Evolutionary conservation across 2,888 invertebrate species (phyloP), one percentile per base, ranked within the genome.

Genomic region (Callimorpha dominula): DNA sequence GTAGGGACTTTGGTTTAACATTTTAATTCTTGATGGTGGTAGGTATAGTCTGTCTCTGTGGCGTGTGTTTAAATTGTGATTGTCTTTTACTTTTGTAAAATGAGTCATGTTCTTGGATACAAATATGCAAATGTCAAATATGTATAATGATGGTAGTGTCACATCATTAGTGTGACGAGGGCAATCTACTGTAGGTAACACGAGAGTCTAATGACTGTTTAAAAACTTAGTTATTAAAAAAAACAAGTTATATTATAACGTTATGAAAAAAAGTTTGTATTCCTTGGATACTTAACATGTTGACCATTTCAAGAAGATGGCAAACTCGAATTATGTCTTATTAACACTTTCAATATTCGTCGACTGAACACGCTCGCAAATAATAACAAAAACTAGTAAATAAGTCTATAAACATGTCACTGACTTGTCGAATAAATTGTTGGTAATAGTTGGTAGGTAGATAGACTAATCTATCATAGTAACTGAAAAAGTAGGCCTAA

Each of bases 321-420:
- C 12, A 31, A 6, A 54, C 57, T 68, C 17, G 54, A 68, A 54
- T 8, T 7, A 68, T 57, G 14, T 43, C 43, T n/a, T 65, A 57
- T 14, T 8, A 54, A 43, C n/a, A 20, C 43, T 9, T 12, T 54
- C 1, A 43, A 43, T 42, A 54, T 43, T 54, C n/a, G 40, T 54
- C n/a, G 52, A 42, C 43, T 46, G 43, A 46, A 46, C 17, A 40
- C 17, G 6, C 40, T 67, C 12, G 20, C 11, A 31, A n/a, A 57
- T 31, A 31, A 57, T 20, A 20, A 31, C 57, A 57, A 20, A 57
- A 57, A 54, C 54, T 70, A 57, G 65, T 54, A 68, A 68, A 72
- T 64, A 49, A 63, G 64, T 40, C 42, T 14, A 31, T 46, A 68
- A 72, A 65, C 43, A 54, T 57, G 68, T 65, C 46, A 68, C 54